Percentiles rank a stretch among this genome's conserved stretches.
These are phyloP conservation scores for Lamellibrachia columna DNA, from an alignment of 2,888 invertebrate genomes.

Conservation along the genomic window DNA sequence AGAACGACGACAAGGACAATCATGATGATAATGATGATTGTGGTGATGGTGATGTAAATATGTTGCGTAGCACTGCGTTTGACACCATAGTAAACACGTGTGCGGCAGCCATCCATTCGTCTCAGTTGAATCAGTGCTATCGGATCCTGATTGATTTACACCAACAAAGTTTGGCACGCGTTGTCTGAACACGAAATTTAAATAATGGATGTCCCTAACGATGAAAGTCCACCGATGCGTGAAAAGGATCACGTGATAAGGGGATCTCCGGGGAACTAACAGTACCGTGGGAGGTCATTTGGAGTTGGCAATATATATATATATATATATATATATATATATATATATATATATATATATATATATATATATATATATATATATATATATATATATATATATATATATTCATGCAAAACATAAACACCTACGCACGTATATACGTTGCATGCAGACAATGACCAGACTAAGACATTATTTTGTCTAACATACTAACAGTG, in stretches of 20 bases:
- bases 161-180: not conserved
- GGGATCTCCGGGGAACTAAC: not conserved
- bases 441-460: not conserved
- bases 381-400: no score
- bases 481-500: not conserved
- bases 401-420: no score
- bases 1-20: not conserved
- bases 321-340: not conserved
- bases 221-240: not conserved
- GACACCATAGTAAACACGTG: not conserved
- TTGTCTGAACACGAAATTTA: not conserved
- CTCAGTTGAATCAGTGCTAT: not conserved
- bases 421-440: no score
- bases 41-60: not conserved
- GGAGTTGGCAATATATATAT: not conserved
- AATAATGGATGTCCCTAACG: not conserved
- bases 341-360: not conserved
- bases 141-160: not conserved
- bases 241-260: not conserved
- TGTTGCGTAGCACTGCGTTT: not conserved
- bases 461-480: not conserved
- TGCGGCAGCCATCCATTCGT: not conserved
- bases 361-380: no score
- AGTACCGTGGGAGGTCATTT: not conserved
- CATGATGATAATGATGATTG: not conserved